Percentiles rank a stretch among this genome's conserved stretches.
Conservation (phyloP, 2,888 invertebrate genomes). For the Amphipoea oculea region DNA sequence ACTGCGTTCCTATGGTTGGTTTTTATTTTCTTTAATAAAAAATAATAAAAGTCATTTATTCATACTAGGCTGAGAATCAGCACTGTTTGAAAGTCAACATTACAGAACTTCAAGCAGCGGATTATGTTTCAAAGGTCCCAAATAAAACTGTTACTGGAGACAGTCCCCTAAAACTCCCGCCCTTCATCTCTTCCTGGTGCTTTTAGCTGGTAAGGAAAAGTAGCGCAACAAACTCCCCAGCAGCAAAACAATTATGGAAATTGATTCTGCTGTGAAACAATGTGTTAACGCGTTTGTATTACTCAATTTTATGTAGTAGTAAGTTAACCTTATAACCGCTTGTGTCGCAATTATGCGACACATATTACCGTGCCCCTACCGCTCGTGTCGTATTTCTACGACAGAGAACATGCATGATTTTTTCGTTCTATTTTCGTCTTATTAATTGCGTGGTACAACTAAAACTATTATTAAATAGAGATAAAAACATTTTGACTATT, state of each 20-base stretch:
- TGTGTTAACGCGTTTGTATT: neutral
- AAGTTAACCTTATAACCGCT: too few species aligned
- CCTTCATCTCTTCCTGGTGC: neutral
- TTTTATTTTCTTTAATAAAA: neutral
- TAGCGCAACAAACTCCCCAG: neutral
- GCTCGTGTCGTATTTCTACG: too few species aligned
- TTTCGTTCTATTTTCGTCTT: too few species aligned
- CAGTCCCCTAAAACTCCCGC: neutral
- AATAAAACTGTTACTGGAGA: neutral
- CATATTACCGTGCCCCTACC: too few species aligned
- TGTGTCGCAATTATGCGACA: too few species aligned
- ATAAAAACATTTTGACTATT: too few species aligned
- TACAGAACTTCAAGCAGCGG: neutral
- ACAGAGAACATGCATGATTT: too few species aligned
- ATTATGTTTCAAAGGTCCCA: neutral
- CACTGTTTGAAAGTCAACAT: neutral
- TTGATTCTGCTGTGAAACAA: neutral
- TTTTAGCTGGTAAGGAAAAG: neutral
- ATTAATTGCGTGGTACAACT: too few species aligned
- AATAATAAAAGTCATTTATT: neutral
- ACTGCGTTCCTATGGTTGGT: too few species aligned
- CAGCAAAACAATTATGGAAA: neutral
- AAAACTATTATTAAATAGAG: too few species aligned
- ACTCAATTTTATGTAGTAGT: neutral
- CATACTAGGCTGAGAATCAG: neutral